Conservation (phyloP, 1,140 invertebrate genomes). For the Galleria mellonella region DNA sequence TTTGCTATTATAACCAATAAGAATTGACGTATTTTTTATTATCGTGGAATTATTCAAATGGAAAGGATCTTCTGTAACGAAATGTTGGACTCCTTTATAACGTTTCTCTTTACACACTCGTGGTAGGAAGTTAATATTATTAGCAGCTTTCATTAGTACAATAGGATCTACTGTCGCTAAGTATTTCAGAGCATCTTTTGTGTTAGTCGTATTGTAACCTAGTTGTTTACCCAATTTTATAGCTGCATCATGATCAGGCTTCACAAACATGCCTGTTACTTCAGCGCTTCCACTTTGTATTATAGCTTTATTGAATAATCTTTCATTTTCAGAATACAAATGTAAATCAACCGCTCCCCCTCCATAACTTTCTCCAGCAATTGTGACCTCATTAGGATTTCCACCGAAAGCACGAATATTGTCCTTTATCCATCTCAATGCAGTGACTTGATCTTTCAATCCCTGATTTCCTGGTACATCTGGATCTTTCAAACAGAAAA, state of each 20-base stretch:
- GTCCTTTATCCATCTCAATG: slow-evolving; percentile 77
- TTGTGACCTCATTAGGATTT: slow-evolving; percentile 78
- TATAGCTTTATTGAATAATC: slow-evolving; percentile 22
- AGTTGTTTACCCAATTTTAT: slow-evolving; percentile 11
- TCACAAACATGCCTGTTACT: slow-evolving; percentile 8
- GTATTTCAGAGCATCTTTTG: slow-evolving; percentile 10
- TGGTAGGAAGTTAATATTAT: slow-evolving; percentile 7
- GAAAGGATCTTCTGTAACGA: slow-evolving; percentile 11
- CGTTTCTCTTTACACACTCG: slow-evolving; percentile 17
- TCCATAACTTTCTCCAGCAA: slow-evolving; percentile 80
- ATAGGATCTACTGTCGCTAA: slow-evolving; percentile 13
- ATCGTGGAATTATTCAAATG: slow-evolving; percentile 8
- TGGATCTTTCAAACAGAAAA: slow-evolving; percentile 77
- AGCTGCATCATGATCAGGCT: slow-evolving; percentile 12
- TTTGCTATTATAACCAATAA: slow-evolving; percentile 23
- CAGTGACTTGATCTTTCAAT: slow-evolving; percentile 80
- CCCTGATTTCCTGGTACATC: slow-evolving; percentile 81
- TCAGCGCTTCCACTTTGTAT: slow-evolving; percentile 19
- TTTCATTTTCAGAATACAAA: slow-evolving; percentile 16
- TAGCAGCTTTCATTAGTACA: slow-evolving; percentile 9
- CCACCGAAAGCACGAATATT: slow-evolving; percentile 82
- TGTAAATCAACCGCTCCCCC: slow-evolving; percentile 74
- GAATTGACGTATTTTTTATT: slow-evolving; percentile 9
- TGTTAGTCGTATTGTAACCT: slow-evolving; percentile 3
- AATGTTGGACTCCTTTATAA: slow-evolving; percentile 9